Evolutionary conservation across 2,113 vertebrate genomes (phyloP), one percentile per base, ranked within the genome.

Genomic region (Poecile atricapillus): DNA sequence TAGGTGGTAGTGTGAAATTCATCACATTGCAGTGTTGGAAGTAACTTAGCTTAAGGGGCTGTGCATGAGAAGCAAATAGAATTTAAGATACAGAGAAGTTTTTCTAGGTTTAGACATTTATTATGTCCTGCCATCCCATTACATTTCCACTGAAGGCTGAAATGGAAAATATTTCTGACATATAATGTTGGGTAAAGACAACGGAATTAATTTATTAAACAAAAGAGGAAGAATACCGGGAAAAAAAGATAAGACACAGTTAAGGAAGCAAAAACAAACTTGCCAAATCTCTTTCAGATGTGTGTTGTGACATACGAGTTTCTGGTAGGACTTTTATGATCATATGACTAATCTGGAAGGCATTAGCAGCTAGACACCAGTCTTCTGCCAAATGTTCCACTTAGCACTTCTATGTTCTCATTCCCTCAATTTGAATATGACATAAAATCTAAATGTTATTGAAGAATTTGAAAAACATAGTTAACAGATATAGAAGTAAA

Each of bases 311-410:
- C 70, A 50, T 37, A 67, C 13, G 37, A 91, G 17, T 95, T 90
- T 92, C 60, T 87, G 19, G 62, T 87, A 78, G 65, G 53, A 91
- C 33, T 87, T 92, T 58, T 87, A 81, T 76, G 68, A 75, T 91
- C 65, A 67, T 76, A 79, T 91, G 89, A 90, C 81, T 91, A 87
- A 68, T 78, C 53, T 89, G 67, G 62, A 95, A 94, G 27, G 23
- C 43, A 91, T 89, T 94, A 92, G 91, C 39, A 62, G 56, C 24
- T 76, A 91, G 93, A 73, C 70, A 83, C n/a, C 70, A 80, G 39
- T 21, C 37, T 90, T 82, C 37, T 94, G 92, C 80, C 77, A 94
- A 79, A 69, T 91, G n/a, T 83, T 92, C 55, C 50, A 53, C 58
- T 82, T 80, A 87, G 10, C 28, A 76, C 23, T 85, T 84, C 37